A percentile compares a stretch with the other conserved stretches of the same genome.
phyloP scores from a whole-genome alignment of 2,797 vertebrate species.

The Pempheris klunzingeri region DNA sequence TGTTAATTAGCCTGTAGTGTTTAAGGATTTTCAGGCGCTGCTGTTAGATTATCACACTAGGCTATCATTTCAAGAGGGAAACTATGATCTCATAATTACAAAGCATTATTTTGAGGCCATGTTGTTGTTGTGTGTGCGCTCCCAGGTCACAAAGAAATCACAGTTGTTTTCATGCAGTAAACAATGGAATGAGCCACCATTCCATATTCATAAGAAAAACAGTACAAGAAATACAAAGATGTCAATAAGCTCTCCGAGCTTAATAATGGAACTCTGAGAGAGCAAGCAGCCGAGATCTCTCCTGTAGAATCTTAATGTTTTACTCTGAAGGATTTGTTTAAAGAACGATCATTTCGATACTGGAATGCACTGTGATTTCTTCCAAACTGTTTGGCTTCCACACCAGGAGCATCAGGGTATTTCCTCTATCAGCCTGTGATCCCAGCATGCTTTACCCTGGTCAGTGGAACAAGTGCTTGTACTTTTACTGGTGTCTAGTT shows the following conservation, averaged over 20 bases:
- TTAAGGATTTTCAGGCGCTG: not conserved
- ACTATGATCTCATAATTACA: constrained; percentile 25
- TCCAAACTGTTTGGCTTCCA: not conserved
- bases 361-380: not conserved
- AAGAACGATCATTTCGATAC: constrained; percentile 15
- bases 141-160: not conserved
- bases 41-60: constrained; percentile 11
- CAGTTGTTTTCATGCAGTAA: not conserved
- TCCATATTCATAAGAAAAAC: not conserved
- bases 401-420: not conserved
- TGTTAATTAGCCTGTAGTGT: constrained; percentile 15
- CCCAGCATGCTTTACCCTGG: constrained; percentile 30
- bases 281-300: not conserved
- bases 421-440: constrained; percentile 34
- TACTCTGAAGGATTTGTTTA: not conserved
- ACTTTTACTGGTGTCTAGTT: constrained; percentile 35
- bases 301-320: constrained; percentile 1
- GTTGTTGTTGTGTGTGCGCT: constrained; percentile 1
- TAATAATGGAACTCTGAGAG: not conserved
- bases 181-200: not conserved
- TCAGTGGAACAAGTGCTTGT: constrained; percentile 63
- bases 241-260: not conserved
- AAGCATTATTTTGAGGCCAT: not conserved
- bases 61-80: constrained; percentile 7
- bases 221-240: not conserved